Evolutionary conservation across 2,888 invertebrate species (phyloP).

Genomic region (Diachrysia chrysitis): DNA sequence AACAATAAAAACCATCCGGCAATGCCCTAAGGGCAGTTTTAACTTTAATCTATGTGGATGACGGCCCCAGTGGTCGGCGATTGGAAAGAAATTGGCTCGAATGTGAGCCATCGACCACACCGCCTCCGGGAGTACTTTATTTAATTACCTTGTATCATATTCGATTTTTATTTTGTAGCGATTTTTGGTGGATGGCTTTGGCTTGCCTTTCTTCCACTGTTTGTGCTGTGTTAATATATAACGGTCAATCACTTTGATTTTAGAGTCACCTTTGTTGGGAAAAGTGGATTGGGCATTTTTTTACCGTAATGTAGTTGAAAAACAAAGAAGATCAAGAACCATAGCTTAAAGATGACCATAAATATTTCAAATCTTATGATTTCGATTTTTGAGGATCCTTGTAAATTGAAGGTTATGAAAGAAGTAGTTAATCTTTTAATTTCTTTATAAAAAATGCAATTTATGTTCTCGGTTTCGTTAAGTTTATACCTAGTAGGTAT

Average conservation of each 20-base stretch:
- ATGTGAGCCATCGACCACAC: constrained; percentile 45
- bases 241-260: background rate
- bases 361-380: background rate
- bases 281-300: background rate
- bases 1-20: constrained; percentile 36
- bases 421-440: no score
- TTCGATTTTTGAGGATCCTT: no score
- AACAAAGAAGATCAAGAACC: no score
- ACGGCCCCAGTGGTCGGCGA: constrained; percentile 42
- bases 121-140: constrained; percentile 53
- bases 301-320: background rate
- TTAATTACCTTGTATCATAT: constrained; percentile 53
- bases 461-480: no score
- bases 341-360: no score
- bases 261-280: background rate
- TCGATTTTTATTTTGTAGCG: constrained; percentile 45
- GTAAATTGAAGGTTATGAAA: no score
- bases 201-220: constrained; percentile 35
- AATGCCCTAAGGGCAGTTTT: constrained; percentile 55
- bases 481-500: no score
- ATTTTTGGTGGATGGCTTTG: constrained; percentile 36
- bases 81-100: constrained; percentile 58
- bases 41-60: constrained; percentile 58
- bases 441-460: no score
- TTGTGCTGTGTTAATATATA: constrained; percentile 21